Evolutionary conservation across 2,888 invertebrate genomes (phyloP).

Genomic region (Beris morrisii): DNA sequence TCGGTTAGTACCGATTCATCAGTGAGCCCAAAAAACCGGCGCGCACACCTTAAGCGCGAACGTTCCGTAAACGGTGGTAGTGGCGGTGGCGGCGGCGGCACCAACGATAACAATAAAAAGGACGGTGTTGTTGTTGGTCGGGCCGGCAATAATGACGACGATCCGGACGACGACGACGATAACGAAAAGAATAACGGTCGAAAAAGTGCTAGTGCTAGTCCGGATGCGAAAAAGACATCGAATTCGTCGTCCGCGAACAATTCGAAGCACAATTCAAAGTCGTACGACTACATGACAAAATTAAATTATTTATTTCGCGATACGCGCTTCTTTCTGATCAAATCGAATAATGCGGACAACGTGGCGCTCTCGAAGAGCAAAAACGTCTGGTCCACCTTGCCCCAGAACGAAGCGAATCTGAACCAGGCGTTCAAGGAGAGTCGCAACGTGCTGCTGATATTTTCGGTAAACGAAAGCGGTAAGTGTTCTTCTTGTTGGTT

Average conservation of each 20-base stretch:
- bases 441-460: constrained; percentile 91
- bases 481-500: constrained; percentile 40
- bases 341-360: constrained; percentile 97
- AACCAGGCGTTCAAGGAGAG: constrained; percentile 93
- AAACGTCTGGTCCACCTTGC: constrained; percentile 97
- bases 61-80: constrained; percentile 40
- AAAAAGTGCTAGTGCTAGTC: constrained; percentile 14
- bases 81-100: constrained; percentile 7
- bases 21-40: constrained; percentile 59
- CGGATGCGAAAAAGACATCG: constrained; percentile 24
- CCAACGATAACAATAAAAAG: constrained; percentile 18
- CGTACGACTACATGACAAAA: constrained; percentile 84
- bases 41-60: constrained; percentile 62
- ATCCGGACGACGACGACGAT: constrained; percentile 25
- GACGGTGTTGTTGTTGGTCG: not conserved
- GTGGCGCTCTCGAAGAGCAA: constrained; percentile 91
- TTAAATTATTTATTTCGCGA: constrained; percentile 93
- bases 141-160: constrained; percentile 29
- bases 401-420: constrained; percentile 93
- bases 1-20: constrained; percentile 74
- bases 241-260: constrained; percentile 44
- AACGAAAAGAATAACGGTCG: constrained; percentile 32
- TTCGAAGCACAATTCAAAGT: constrained; percentile 59
- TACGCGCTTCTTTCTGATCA: constrained; percentile 93
- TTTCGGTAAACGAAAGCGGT: constrained; percentile 96